Conservation (phyloP, 2,113 vertebrate genomes). For the Tenrec ecaudatus region DNA sequence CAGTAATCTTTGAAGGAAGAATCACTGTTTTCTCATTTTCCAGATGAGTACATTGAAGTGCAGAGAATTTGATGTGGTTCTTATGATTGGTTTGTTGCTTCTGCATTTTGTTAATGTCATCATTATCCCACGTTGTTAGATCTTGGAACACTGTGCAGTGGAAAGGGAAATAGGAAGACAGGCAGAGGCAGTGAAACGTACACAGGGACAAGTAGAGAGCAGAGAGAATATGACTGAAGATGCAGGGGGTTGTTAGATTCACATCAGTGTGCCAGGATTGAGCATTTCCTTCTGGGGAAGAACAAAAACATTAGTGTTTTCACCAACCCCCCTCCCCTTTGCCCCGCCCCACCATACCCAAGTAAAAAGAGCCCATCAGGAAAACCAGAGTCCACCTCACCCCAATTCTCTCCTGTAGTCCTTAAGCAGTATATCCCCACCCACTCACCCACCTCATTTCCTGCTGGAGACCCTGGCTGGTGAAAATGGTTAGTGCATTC, state of each 20-base stretch:
- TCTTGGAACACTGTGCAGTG: too few species aligned
- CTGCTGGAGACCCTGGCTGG: not conserved
- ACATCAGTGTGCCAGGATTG: not conserved
- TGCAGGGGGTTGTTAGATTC: not conserved
- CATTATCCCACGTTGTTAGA: too few species aligned
- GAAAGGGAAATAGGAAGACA: not conserved
- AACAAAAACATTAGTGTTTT: not conserved
- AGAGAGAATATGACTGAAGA: not conserved
- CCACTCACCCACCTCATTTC: not conserved
- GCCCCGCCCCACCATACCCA: accelerated
- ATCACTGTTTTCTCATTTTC: too few species aligned
- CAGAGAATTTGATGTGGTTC: not conserved
- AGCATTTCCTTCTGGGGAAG: not conserved
- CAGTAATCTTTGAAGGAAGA: too few species aligned
- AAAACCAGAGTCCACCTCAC: not conserved
- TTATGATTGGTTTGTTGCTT: not conserved
- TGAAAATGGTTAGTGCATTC: not conserved
- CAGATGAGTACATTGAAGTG: not conserved
- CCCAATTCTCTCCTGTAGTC: too few species aligned
- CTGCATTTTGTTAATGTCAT: not conserved
- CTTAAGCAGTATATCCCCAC: too few species aligned
- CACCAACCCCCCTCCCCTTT: accelerated
- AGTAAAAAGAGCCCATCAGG: not conserved
- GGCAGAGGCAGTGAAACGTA: not conserved
- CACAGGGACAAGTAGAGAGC: not conserved